Evolutionary conservation across 2,797 vertebrate genomes (phyloP).

Genomic region (Rhincodon typus): DNA sequence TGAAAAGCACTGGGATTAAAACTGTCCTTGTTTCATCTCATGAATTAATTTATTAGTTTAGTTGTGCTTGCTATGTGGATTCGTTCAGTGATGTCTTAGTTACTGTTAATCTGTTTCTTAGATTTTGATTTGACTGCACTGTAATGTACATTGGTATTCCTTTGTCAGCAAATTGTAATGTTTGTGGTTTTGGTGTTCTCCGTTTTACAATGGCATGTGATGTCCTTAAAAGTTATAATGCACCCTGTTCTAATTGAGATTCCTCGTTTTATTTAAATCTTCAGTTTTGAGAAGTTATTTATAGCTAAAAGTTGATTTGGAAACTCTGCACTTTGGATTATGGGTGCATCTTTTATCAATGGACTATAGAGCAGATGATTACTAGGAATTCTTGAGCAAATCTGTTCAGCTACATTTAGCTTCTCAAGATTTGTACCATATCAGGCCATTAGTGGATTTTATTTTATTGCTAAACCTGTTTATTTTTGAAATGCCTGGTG

Average conservation of each 20-base stretch:
- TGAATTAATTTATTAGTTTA: not conserved
- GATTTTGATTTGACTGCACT: not conserved
- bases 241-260: not conserved
- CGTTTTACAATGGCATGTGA: not conserved
- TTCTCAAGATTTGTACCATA: not conserved
- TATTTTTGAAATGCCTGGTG: not conserved
- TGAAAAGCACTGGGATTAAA: not conserved
- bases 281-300: not conserved
- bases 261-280: not conserved
- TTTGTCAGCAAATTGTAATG: not conserved
- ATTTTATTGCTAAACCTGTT: not conserved
- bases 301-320: not conserved
- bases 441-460: not conserved
- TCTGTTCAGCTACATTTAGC: not conserved
- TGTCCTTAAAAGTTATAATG: not conserved
- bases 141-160: not conserved
- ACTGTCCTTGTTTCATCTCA: not conserved
- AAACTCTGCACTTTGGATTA: not conserved
- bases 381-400: not conserved
- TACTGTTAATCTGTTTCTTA: not conserved
- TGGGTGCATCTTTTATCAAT: not conserved
- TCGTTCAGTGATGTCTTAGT: not conserved
- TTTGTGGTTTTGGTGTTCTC: not conserved
- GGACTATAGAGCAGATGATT: not conserved
- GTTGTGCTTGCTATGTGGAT: not conserved